phyloP scores from a whole-genome alignment of 2,797 vertebrate species.

The Rhinella marina region DNA sequence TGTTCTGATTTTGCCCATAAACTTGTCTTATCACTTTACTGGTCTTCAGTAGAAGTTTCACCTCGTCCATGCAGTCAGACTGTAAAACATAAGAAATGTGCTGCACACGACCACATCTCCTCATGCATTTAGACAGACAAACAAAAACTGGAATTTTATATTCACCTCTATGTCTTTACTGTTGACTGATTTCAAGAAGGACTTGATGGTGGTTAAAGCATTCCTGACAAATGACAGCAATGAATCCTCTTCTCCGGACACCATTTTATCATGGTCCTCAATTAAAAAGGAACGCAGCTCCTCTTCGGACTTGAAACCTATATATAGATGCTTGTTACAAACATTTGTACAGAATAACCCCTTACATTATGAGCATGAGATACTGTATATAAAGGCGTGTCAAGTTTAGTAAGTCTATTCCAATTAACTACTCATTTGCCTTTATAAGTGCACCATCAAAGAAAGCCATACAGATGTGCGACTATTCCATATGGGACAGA shows the following conservation, averaged over 20 bases:
- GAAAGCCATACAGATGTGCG: no score
- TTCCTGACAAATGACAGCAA: slow-evolving; percentile 74
- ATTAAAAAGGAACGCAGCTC: slow-evolving; percentile 82
- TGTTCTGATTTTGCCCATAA: slow-evolving; percentile 71
- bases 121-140: neutral
- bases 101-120: neutral
- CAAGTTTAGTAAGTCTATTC: no score
- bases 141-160: neutral
- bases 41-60: slow-evolving; percentile 84
- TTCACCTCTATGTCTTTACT: slow-evolving; percentile 76
- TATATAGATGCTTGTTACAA: neutral
- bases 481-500: no score
- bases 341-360: neutral
- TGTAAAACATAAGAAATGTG: slow-evolving; percentile 67
- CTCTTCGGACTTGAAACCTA: slow-evolving; percentile 85
- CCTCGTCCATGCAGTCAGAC: slow-evolving; percentile 72
- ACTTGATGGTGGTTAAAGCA: slow-evolving; percentile 79
- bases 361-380: neutral
- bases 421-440: no score
- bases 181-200: slow-evolving; percentile 72
- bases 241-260: slow-evolving; percentile 71
- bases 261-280: slow-evolving; percentile 78
- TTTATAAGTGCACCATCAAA: no score
- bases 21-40: slow-evolving; percentile 84
- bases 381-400: no score